A percentile compares a stretch with the other conserved stretches of the same genome.
These are phyloP conservation scores for Lithophane socia DNA, from an alignment of 2,888 invertebrate species.

Conservation along the genomic window DNA sequence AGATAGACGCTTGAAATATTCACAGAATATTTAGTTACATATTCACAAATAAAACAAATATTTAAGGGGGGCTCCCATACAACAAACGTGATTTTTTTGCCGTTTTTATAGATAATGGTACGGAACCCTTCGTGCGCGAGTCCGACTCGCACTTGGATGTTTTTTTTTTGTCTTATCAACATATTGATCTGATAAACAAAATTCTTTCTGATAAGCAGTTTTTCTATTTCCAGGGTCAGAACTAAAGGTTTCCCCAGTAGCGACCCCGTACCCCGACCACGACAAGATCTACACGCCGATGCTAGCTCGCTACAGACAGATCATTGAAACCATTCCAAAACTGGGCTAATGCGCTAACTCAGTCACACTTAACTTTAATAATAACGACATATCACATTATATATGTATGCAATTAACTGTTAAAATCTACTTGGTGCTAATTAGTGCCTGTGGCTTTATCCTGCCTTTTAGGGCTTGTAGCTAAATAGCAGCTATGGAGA, in stretches of 20 bases:
- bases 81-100: no score
- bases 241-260: constrained; percentile 86
- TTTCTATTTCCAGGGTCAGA: constrained; percentile 75
- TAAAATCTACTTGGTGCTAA: constrained; percentile 49
- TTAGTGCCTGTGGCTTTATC: constrained; percentile 19
- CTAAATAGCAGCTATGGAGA: neutral
- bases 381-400: constrained; percentile 54
- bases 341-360: constrained; percentile 63
- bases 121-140: no score
- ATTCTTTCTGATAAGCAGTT: neutral
- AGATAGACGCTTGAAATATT: no score
- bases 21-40: no score
- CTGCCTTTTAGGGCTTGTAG: neutral
- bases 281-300: constrained; percentile 93
- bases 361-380: constrained; percentile 15
- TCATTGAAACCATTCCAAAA: constrained; percentile 80
- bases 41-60: no score
- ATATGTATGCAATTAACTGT: constrained; percentile 7
- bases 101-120: no score
- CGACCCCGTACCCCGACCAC: constrained; percentile 94
- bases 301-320: constrained; percentile 91
- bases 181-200: no score
- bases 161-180: no score
- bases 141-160: no score
- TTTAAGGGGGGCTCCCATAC: no score